A percentile compares a stretch with the other conserved stretches of the same genome.
Evolutionary conservation across 2,113 vertebrate species (phyloP).

Genomic region (Oxyruncus cristatus): DNA sequence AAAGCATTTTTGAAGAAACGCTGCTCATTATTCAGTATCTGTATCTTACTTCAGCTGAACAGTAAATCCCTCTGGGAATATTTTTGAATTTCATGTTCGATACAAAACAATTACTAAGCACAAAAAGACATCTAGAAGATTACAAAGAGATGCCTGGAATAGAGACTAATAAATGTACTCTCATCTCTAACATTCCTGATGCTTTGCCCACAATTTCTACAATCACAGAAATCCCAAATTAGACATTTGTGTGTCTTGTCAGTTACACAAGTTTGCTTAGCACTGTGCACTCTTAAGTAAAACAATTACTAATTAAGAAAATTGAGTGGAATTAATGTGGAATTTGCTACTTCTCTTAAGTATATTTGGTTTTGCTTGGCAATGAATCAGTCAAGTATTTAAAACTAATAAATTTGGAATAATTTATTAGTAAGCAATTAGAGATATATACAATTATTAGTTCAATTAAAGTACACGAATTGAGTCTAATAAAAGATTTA

Average conservation of each 20-base stretch:
- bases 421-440: background rate
- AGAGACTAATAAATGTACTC: background rate
- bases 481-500: background rate
- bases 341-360: background rate
- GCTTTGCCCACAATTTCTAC: background rate
- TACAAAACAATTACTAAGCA: background rate
- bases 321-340: background rate
- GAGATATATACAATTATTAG: background rate
- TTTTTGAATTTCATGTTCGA: background rate
- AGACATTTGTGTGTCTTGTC: background rate
- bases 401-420: background rate
- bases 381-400: conserved; percentile 17
- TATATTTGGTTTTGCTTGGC: background rate
- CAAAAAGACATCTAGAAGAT: background rate
- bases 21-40: background rate
- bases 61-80: background rate
- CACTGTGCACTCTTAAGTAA: background rate
- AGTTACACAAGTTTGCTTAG: background rate
- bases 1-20: background rate
- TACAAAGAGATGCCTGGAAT: background rate
- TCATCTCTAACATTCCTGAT: background rate
- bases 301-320: background rate
- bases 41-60: background rate
- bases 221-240: background rate
- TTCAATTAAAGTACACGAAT: background rate